Conservation (phyloP, 2,888 invertebrate genomes). For the Drosophila antonietae region DNA sequence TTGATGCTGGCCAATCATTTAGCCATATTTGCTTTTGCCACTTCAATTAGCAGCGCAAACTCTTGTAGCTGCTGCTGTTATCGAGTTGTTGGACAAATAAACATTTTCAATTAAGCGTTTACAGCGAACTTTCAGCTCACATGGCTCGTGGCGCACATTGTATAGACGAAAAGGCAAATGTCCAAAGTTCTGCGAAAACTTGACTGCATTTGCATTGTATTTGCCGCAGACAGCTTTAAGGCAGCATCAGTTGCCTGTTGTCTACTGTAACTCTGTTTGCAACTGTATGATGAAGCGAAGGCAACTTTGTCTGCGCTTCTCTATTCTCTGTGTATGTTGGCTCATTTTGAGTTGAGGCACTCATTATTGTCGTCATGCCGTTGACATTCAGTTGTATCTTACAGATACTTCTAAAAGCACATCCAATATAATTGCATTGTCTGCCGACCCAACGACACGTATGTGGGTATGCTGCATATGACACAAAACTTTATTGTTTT, state of each 20-base stretch:
- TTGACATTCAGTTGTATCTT: slow-evolving; percentile 64
- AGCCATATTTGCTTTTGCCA: slow-evolving; percentile 25
- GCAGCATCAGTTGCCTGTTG: not conserved
- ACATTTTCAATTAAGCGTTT: slow-evolving; percentile 61
- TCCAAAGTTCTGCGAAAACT: slow-evolving; percentile 6
- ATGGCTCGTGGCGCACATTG: slow-evolving; percentile 5
- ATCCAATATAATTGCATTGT: slow-evolving; percentile 59
- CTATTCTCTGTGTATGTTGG: slow-evolving; percentile 18
- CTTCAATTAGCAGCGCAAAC: slow-evolving; percentile 53
- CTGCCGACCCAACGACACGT: slow-evolving; percentile 20
- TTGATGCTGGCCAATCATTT: slow-evolving; percentile 15
- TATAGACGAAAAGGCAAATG: slow-evolving; percentile 3
- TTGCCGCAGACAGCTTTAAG: slow-evolving; percentile 2
- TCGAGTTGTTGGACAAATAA: slow-evolving; percentile 39
- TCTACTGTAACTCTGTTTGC: not conserved
- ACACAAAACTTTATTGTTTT: slow-evolving; percentile 63
- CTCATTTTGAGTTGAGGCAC: slow-evolving; percentile 23
- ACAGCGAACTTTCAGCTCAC: slow-evolving; percentile 19
- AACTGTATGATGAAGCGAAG: not conserved
- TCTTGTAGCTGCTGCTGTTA: slow-evolving; percentile 38
- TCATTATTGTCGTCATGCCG: slow-evolving; percentile 53
- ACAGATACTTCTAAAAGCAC: slow-evolving; percentile 38
- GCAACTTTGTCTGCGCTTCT: slow-evolving; percentile 6
- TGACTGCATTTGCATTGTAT: not conserved
- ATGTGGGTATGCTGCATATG: slow-evolving; percentile 28